Conservation (phyloP, 2,113 vertebrate species). For the Etheostoma cragini region DNA sequence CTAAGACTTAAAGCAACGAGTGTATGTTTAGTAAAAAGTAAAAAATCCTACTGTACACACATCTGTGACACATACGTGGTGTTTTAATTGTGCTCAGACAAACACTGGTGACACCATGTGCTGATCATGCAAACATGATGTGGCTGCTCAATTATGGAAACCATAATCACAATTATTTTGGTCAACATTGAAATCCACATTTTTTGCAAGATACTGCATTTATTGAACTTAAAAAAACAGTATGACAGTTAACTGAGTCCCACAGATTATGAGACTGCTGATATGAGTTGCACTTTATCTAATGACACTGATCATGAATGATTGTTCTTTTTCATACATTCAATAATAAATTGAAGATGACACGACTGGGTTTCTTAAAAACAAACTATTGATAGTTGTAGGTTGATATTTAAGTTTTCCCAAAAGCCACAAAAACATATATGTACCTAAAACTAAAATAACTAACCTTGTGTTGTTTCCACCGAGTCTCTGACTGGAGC, state of each 20-base stretch:
- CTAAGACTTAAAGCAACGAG: conserved; percentile 1
- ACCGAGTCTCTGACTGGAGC: too few relatives aligned
- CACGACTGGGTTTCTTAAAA: neutral
- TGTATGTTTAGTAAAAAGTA: conserved; percentile 5
- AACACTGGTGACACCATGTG: neutral
- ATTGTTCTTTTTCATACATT: conserved; percentile 66
- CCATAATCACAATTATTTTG: too few relatives aligned
- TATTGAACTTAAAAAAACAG: too few relatives aligned
- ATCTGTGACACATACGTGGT: neutral
- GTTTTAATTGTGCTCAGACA: neutral
- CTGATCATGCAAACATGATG: neutral
- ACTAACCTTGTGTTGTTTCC: too few relatives aligned
- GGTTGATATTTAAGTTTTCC: too few relatives aligned
- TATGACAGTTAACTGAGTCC: too few relatives aligned
- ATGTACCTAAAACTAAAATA: too few relatives aligned
- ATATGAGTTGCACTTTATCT: conserved; percentile 68
- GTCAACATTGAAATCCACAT: too few relatives aligned
- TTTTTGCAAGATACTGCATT: too few relatives aligned
- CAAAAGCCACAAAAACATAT: too few relatives aligned
- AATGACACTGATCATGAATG: conserved; percentile 40
- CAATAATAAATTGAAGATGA: conserved; percentile 52
- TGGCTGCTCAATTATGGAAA: too few relatives aligned
- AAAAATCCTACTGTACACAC: neutral
- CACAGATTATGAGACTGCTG: conserved; percentile 29
- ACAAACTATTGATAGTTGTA: neutral